Evolutionary conservation across 2,888 invertebrate genomes (phyloP).

Genomic region (Eupithecia abbreviata): DNA sequence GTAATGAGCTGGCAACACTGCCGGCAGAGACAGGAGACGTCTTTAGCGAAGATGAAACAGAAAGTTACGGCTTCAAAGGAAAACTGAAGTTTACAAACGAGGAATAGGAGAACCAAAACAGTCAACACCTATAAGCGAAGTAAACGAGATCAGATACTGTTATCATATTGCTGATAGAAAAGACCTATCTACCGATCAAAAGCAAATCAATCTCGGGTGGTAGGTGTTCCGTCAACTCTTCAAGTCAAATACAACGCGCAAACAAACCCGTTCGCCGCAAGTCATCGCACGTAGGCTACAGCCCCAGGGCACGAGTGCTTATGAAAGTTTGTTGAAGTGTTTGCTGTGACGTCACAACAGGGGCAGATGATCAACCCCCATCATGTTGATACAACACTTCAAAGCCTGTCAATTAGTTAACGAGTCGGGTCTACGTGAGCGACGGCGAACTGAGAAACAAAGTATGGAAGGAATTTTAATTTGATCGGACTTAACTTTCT

Average conservation of each 20-base stretch:
- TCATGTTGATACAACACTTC: conserved; percentile 38
- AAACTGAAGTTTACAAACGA: neutral
- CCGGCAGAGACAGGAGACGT: neutral
- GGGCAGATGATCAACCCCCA: conserved; percentile 33
- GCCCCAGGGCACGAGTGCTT: conserved; percentile 45
- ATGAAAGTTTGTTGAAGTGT: conserved; percentile 46
- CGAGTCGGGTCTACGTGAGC: conserved; percentile 25
- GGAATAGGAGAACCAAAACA: neutral
- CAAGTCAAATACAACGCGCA: neutral
- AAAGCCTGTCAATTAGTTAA: conserved; percentile 39
- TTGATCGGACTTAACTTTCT: neutral
- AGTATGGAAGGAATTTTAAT: neutral
- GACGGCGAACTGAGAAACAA: neutral
- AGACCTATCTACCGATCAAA: neutral
- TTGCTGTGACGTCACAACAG: conserved; percentile 9
- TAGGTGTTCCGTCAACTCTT: neutral
- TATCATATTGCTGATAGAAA: neutral
- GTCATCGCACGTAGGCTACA: neutral
- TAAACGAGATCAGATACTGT: neutral
- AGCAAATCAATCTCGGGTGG: neutral
- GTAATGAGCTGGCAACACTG: conserved; percentile 15
- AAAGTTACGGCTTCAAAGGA: conserved; percentile 7
- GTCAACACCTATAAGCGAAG: neutral
- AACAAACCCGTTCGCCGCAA: conserved; percentile 1
- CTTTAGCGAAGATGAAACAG: conserved; percentile 6